A percentile compares a stretch with the other conserved stretches of the same genome.
These are phyloP conservation scores for Caracal caracal DNA, from an alignment of 2,113 vertebrate genomes.

Conservation along the genomic window DNA sequence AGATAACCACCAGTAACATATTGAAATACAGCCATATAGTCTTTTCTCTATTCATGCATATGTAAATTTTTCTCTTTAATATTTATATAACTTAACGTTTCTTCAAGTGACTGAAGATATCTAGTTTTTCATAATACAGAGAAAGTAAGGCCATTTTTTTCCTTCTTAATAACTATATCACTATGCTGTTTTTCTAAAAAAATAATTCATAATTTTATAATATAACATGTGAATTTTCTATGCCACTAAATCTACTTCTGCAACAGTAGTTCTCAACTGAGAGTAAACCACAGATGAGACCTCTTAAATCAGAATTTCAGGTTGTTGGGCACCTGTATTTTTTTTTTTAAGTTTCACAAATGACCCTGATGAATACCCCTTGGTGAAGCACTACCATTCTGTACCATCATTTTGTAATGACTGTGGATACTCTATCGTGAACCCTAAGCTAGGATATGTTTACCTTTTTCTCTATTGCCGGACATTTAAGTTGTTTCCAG, in stretches of 20 bases:
- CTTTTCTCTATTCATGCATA: constrained; percentile 26
- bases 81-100: constrained; percentile 41
- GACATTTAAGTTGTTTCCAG: neutral
- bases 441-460: neutral
- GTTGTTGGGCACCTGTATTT: neutral
- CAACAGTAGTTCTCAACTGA: constrained; percentile 26
- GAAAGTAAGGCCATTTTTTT: constrained; percentile 2
- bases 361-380: neutral
- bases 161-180: neutral
- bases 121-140: neutral
- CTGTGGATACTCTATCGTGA: neutral
- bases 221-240: neutral
- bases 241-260: constrained; percentile 7
- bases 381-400: neutral
- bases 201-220: neutral
- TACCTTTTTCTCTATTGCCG: neutral
- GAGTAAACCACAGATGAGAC: neutral
- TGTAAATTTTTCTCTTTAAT: constrained; percentile 37
- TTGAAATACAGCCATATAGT: neutral
- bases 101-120: neutral
- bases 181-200: constrained; percentile 18
- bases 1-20: neutral
- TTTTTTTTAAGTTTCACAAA: neutral
- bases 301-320: constrained; percentile 19
- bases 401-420: neutral